Evolutionary conservation across 2,888 invertebrate genomes (phyloP).

Genomic region (Iphiclides podalirius): DNA sequence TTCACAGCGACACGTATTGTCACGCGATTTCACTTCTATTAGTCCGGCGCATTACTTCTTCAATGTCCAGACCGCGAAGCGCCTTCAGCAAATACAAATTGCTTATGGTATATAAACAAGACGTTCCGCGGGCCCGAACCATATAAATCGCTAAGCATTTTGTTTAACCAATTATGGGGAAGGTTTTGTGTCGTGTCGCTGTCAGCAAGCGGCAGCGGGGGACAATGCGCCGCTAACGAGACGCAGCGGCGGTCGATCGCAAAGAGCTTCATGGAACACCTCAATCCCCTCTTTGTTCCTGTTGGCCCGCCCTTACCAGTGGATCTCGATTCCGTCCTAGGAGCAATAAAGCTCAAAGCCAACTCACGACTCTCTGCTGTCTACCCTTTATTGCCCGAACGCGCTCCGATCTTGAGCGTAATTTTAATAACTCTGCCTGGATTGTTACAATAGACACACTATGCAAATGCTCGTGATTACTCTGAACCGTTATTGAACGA

Average conservation of each 20-base stretch:
- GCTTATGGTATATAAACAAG: constrained; percentile 8
- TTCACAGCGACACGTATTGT: constrained; percentile 53
- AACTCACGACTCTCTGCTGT: constrained; percentile 70
- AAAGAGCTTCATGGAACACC: constrained; percentile 49
- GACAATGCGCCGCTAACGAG: constrained; percentile 61
- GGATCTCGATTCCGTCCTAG: constrained; percentile 60
- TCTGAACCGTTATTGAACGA: constrained; percentile 64
- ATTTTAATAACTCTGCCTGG: constrained; percentile 71
- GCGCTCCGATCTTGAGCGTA: constrained; percentile 69
- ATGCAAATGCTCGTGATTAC: constrained; percentile 68
- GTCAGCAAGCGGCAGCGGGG: constrained; percentile 26
- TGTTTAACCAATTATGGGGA: constrained; percentile 35
- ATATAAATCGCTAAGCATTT: constrained; percentile 25
- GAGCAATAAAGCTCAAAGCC: constrained; percentile 72
- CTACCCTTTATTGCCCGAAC: constrained; percentile 70
- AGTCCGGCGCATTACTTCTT: constrained; percentile 41
- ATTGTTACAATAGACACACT: constrained; percentile 67
- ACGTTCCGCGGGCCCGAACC: background rate
- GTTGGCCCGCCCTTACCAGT: constrained; percentile 53
- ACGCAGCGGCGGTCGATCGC: constrained; percentile 49
- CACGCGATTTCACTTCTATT: constrained; percentile 51
- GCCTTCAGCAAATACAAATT: constrained; percentile 3
- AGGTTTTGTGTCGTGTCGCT: constrained; percentile 30
- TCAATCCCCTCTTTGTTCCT: constrained; percentile 68
- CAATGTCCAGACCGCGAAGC: constrained; percentile 24